Base-by-base conservation (phyloP, 2,888 invertebrate genomes). In the Protophormia terraenovae region DNA sequence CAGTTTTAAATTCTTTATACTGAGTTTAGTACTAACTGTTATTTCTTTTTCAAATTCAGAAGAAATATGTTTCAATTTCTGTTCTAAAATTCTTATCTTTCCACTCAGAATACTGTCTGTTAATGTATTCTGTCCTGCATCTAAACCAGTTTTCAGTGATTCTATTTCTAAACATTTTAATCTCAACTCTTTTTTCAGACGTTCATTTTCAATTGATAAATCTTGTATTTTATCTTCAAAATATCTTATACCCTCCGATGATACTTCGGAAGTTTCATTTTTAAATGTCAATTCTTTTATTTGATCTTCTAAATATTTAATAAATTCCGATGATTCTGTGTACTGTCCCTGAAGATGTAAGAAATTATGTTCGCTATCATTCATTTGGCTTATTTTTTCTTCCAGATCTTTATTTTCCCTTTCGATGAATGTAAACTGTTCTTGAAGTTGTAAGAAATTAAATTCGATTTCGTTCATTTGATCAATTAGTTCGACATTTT, bases 1-100 rank as follows among this genome's bases (percentile, higher is more conserved):
- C 14, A 84, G 24, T 71, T 81, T 71, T n/a, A 73, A 77, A 29
- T 86, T 87, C 0, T 86, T 76, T n/a, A 80, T 55, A 0, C 75
- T 27, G 3, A 87, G 62, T 22, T 53, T 45, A 4, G 78, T 82
- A 29, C 50, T 78, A 10, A 2, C 62, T 7, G 5, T 50, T 10
- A 78, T 78, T 53, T 87, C 83, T 12, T 64, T 72, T 62, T 69
- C 81, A 6, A 87, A 60, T 45, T 85, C 76, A 4, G 22, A 3
- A 0, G 71, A 47, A 14, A 77, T 24, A 4, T 76, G 58, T 29
- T 76, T 73, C 3, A 87, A 29, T 66, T 83, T 86, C 4, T 69
- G 60, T 12, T 80, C 58, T 22, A 87, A 50, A n/a, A 62, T 5
- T 29, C 50, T 82, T 10, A 60, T 19, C 45, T 80, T 75, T 10